Evolutionary conservation across 1,140 invertebrate genomes (phyloP), one percentile per base, ranked within the genome.

Genomic region (Thaumatotibia leucotreta): DNA sequence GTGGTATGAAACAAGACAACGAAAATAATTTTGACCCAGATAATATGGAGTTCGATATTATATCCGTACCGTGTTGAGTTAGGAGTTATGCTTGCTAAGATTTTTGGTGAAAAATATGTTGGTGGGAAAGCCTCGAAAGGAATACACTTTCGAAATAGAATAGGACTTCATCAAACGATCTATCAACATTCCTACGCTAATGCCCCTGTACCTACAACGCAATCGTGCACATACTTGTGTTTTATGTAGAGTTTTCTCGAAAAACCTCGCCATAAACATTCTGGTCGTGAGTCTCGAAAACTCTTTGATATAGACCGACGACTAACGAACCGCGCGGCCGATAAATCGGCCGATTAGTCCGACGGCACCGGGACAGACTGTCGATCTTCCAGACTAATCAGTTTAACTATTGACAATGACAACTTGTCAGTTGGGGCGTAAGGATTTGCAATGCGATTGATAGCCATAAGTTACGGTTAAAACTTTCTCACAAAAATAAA

Each of bases 341-440:
- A 82, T 85, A 80, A 79, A 80, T 77, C 75, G 74, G 64, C 70
- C 73, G 83, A 84, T 87, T 84, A 85, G 77, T 83, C 69, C 64
- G 63, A 68, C 66, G 64, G 71, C 69, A 68, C 66, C 50, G 62
- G 69, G 77, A 80, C 79, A 78, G 78, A 80, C 52, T 77, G 79
- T 85, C 83, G 68, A 69, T 79, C 75, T 66, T 66, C 61, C n/a
- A 61, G 58, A 70, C 68, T 80, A 81, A 82, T 83, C 81, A 77
- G 70, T 72, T 65, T 54, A 64, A 66, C 68, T 64, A 67, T 61
- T 63, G 62, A 69, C 67, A 71, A 73, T 75, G 67, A 75, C 73
- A 77, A 73, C 70, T 66, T 64, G 71, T 69, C 64, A 23, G 39
- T 35, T 22, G 58, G 58, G 54, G 17, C 61, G 65, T 29, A 29